Evolutionary conservation across 2,113 vertebrate species (phyloP).

Genomic region (Noturus placidus): DNA sequence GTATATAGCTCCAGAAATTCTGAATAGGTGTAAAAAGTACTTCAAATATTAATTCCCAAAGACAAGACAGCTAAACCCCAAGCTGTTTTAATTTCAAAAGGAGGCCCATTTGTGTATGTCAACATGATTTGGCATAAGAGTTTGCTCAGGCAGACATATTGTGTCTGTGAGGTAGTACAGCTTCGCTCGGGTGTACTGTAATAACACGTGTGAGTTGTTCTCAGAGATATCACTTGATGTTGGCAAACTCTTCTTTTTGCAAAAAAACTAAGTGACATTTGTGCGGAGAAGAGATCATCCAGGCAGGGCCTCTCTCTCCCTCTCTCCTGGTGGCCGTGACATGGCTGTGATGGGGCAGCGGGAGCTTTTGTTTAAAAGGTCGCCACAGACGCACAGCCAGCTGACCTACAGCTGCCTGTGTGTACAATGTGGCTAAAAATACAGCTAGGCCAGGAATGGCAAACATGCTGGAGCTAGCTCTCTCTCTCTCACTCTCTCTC

Average conservation of each 20-base stretch:
- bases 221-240: not conserved
- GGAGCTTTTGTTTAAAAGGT: slow-evolving; percentile 41
- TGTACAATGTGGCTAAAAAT: slow-evolving; percentile 51
- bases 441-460: slow-evolving; percentile 44
- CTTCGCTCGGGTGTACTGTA: not conserved
- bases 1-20: not conserved
- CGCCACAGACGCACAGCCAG: slow-evolving; percentile 32
- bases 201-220: slow-evolving; percentile 10
- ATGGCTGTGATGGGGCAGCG: slow-evolving; percentile 5
- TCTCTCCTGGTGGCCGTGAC: slow-evolving; percentile 11
- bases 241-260: slow-evolving; percentile 10
- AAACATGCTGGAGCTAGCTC: slow-evolving; percentile 24
- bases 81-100: not conserved
- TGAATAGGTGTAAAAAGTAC: not conserved
- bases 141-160: not conserved
- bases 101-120: not conserved
- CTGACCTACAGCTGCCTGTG: slow-evolving; percentile 52
- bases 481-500: not conserved
- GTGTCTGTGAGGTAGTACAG: not conserved
- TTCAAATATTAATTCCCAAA: not conserved
- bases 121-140: slow-evolving; percentile 2
- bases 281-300: not conserved
- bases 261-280: slow-evolving; percentile 19
- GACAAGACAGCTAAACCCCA: not conserved
- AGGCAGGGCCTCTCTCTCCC: not conserved